Base-by-base conservation (phyloP, 2,888 invertebrate species). In the Desoria tigrina region DNA sequence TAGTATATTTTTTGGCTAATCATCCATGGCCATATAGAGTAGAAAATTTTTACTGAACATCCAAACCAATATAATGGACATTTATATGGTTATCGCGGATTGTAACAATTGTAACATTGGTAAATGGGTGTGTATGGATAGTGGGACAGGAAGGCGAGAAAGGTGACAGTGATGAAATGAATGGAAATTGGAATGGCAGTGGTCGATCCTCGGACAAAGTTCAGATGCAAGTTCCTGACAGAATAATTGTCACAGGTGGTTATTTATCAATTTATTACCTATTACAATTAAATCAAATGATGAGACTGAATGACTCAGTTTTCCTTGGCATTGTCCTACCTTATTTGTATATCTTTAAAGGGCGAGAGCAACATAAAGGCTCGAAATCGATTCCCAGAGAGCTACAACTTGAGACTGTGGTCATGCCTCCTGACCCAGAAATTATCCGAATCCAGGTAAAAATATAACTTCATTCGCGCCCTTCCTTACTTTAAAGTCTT, bases 141-240 rank as follows among this genome's bases (percentile, higher is more conserved):
- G 32, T 7, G 32, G 55, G 55, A 55, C 55, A 55, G 23, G 55
- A 64, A 66, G 70, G 62, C 56, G 69, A 66, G 16, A 58, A 49
- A 42, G 65, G 67, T 50, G 68, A 65, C 56, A 65, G 32, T 50
- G 74, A 73, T 61, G 68, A 69, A 32, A 51, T 73, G 54, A 67
- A 66, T 53, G 54, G 66, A 39, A 74, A 72, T 49, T 72, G 74
- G 72, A 81, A 84, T 61, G 85, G 86, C 70, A 82, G 82, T 76
- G 28, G 21, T 4, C 16, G 76, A 60, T 32, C 32, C 32, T 32
- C 32, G 32, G 90, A 91, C 76, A 90, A 89, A 81, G 87, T 90
- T 80, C 88, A 90, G 77, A 95, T 95, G 95, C 89, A 89, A 78
- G 94, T 96, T 42, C 95, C 95, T 2, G 95, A 95, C 78, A 86